Conservation (phyloP, 2,797 vertebrate genomes). For the Sebastes diploproa region DNA sequence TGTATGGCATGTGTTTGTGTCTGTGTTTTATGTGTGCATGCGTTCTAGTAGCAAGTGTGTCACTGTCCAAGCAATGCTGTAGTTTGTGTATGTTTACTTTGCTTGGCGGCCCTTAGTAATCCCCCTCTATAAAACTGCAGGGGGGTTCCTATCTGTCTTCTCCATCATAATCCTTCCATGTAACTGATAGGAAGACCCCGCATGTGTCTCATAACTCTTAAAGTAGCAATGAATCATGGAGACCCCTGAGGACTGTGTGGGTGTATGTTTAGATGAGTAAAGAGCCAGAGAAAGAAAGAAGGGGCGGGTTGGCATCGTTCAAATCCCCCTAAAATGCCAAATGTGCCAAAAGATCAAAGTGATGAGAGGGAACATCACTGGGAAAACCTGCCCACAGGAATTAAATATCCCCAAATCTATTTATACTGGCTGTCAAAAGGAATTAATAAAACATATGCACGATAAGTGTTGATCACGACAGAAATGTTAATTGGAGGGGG, state of each 20-base stretch:
- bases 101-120: conserved; percentile 39
- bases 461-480: conserved; percentile 4
- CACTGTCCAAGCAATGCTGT: conserved; percentile 43
- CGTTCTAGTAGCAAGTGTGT: background rate
- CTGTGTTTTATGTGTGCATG: conserved; percentile 4
- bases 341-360: conserved; percentile 20
- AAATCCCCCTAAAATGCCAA: conserved; percentile 9
- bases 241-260: conserved; percentile 27
- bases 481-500: conserved; percentile 2
- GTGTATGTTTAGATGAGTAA: conserved; percentile 32
- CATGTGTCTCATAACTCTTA: conserved; percentile 57
- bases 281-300: conserved; percentile 1
- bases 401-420: conserved; percentile 20
- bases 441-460: background rate
- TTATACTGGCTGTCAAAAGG: conserved; percentile 4
- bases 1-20: conserved; percentile 15
- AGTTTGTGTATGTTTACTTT: conserved; percentile 63
- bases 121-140: conserved; percentile 47
- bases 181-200: conserved; percentile 67
- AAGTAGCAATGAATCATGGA: conserved; percentile 58
- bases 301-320: background rate
- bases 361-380: conserved; percentile 36
- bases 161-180: conserved; percentile 61
- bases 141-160: conserved; percentile 56
- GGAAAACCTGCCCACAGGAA: conserved; percentile 8